Conservation (phyloP, 2,888 invertebrate genomes). For the Acleris holmiana region DNA sequence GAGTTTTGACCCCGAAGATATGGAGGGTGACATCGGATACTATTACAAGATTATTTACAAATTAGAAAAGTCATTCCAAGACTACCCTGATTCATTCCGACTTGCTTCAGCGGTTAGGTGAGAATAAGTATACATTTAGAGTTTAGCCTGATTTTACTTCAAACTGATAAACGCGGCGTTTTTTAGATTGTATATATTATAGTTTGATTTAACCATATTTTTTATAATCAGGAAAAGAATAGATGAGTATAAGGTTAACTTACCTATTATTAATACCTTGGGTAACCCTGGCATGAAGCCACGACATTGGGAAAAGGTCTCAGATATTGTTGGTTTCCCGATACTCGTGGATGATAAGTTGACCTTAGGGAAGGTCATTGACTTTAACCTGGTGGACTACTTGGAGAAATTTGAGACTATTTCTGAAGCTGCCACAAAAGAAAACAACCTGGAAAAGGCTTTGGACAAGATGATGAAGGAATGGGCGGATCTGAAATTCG, state of each 20-base stretch:
- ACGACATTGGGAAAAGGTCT: constrained; percentile 97
- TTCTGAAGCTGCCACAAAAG: constrained; percentile 97
- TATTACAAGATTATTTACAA: constrained; percentile 91
- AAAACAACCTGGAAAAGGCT: constrained; percentile 95
- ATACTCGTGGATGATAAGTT: constrained; percentile 93
- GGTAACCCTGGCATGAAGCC: constrained; percentile 97
- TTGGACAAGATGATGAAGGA: constrained; percentile 95
- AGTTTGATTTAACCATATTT: not conserved
- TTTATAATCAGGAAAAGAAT: constrained; percentile 85
- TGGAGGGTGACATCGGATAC: constrained; percentile 91
- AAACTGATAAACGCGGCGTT: no score
- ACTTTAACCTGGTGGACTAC: constrained; percentile 95
- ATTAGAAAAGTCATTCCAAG: constrained; percentile 93
- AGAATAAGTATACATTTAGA: not conserved
- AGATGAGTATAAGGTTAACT: constrained; percentile 93
- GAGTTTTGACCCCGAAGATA: constrained; percentile 93
- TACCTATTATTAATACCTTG: constrained; percentile 96
- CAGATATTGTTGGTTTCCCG: constrained; percentile 97
- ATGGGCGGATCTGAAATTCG: constrained; percentile 93
- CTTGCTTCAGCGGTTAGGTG: constrained; percentile 86
- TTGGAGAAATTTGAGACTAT: constrained; percentile 95
- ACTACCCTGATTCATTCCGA: constrained; percentile 89
- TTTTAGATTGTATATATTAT: no score
- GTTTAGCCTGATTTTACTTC: not conserved
- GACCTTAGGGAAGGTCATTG: constrained; percentile 93